Conservation (phyloP, 1,140 invertebrate genomes). For the Dufourea novaeangliae region DNA sequence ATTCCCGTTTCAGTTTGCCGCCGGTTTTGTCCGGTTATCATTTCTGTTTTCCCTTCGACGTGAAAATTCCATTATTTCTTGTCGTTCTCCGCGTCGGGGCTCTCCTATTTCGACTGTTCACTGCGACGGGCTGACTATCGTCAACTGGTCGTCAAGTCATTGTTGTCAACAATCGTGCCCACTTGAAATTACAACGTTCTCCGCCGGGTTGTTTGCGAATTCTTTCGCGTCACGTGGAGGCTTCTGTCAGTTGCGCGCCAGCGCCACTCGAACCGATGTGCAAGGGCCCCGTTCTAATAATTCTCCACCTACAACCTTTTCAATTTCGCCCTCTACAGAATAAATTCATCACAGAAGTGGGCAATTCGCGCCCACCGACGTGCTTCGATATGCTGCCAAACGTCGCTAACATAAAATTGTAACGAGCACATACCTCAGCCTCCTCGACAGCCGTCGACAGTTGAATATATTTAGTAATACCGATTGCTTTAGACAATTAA, state of each 20-base stretch:
- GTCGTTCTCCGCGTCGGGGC: neutral
- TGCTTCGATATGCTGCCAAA: neutral
- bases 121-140: no score
- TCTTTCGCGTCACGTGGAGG: neutral
- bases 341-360: neutral
- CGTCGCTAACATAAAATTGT: conserved; percentile 6
- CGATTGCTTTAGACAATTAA: no score
- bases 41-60: neutral
- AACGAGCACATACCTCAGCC: neutral
- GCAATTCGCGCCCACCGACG: neutral
- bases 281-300: neutral
- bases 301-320: conserved; percentile 3
- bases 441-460: neutral
- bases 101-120: neutral
- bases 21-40: neutral
- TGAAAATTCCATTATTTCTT: neutral
- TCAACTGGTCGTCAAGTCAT: no score
- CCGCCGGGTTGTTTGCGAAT: neutral
- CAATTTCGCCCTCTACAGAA: neutral
- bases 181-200: conserved; percentile 1
- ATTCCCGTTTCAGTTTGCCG: conserved; percentile 4
- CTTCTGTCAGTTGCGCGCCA: neutral
- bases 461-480: no score
- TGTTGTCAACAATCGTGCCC: neutral
- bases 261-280: conserved; percentile 5